Evolutionary conservation across 1,140 invertebrate species (phyloP).

Genomic region (Zaprionus taronus): DNA sequence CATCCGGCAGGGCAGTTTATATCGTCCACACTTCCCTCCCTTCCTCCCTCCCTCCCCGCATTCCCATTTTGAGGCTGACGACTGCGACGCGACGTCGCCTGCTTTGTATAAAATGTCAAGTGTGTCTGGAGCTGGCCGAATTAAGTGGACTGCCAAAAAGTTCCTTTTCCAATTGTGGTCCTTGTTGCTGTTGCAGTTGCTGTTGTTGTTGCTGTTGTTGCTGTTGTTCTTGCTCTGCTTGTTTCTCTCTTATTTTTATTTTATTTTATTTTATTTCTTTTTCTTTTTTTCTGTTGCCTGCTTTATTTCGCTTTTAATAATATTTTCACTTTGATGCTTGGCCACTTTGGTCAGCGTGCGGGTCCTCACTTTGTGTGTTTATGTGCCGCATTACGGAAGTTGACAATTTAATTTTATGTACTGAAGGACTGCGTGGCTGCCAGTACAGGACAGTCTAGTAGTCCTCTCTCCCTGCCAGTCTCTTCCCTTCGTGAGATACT

Average conservation of each 20-base stretch:
- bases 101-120: conserved; percentile 71
- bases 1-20: conserved; percentile 71
- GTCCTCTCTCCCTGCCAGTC: background rate
- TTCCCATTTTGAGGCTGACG: background rate
- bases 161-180: conserved; percentile 30
- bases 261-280: conserved; percentile 29
- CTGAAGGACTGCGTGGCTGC: conserved; percentile 30
- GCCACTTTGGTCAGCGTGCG: conserved; percentile 57
- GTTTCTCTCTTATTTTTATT: conserved; percentile 23
- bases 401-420: conserved; percentile 83
- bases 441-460: conserved; percentile 41
- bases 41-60: background rate
- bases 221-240: background rate
- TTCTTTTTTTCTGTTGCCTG: conserved; percentile 20
- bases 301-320: conserved; percentile 74
- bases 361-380: conserved; percentile 37
- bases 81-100: conserved; percentile 41
- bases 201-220: background rate
- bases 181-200: conserved; percentile 1
- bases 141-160: conserved; percentile 74
- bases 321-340: conserved; percentile 78
- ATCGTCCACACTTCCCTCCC: conserved; percentile 18
- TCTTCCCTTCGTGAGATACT: conserved; percentile 54
- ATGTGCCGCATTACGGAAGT: conserved; percentile 75
- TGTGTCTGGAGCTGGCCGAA: conserved; percentile 69